A percentile compares a stretch with the other conserved stretches of the same genome.
Evolutionary conservation across 2,797 vertebrate species (phyloP).

Genomic region (Malurus leucopterus): DNA sequence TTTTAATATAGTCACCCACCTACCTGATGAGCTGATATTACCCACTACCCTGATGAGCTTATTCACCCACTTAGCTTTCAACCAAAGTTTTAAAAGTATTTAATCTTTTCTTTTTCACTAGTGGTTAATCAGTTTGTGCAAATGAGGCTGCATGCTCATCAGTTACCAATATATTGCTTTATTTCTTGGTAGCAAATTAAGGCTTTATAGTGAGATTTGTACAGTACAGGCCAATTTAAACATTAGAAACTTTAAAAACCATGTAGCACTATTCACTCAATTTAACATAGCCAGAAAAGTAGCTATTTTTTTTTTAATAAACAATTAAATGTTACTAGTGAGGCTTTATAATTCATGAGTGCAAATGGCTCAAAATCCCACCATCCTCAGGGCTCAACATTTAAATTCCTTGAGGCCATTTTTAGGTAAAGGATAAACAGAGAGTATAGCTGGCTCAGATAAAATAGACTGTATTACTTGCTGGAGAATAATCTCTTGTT

Average conservation of each 20-base stretch:
- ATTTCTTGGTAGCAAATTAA: slow-evolving; percentile 81
- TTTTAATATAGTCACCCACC: background rate
- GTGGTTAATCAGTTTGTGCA: background rate
- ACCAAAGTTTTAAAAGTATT: background rate
- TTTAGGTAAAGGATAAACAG: slow-evolving; percentile 8
- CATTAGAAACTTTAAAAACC: slow-evolving; percentile 64
- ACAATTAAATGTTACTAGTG: slow-evolving; percentile 53
- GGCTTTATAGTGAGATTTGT: slow-evolving; percentile 76
- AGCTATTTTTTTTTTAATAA: slow-evolving; percentile 51
- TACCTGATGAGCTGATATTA: background rate
- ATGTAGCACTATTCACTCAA: slow-evolving; percentile 61
- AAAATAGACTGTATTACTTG: background rate
- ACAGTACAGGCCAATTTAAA: slow-evolving; percentile 75
- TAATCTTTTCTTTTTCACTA: background rate
- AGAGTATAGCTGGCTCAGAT: background rate
- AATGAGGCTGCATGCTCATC: background rate
- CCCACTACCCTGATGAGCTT: too few relatives aligned
- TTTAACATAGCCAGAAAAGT: slow-evolving; percentile 67
- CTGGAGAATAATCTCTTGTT: background rate
- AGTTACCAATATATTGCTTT: slow-evolving; percentile 77
- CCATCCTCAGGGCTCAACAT: slow-evolving; percentile 20
- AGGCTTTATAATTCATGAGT: slow-evolving; percentile 55
- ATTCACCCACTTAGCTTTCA: background rate
- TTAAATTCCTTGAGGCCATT: background rate
- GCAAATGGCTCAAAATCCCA: slow-evolving; percentile 57